Conservation (phyloP, 2,113 vertebrate genomes). For the Hiodon alosoides region DNA sequence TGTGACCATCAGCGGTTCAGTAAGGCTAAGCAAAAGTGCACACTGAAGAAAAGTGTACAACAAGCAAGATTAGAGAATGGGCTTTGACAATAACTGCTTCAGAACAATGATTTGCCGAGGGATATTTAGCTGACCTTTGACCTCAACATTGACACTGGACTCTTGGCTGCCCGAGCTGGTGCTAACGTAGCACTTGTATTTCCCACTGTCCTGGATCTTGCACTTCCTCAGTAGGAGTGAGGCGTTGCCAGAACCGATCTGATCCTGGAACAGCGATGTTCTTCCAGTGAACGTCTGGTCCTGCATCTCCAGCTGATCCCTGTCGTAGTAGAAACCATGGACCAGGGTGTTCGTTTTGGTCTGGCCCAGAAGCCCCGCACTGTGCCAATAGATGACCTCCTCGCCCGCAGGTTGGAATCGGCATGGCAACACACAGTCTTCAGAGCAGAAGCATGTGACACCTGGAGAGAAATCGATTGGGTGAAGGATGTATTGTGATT, state of each 20-base stretch:
- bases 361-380: slow-evolving; percentile 15
- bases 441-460: too few relatives aligned
- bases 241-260: slow-evolving; percentile 67
- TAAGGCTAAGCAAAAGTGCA: too few relatives aligned
- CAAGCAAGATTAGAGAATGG: not conserved
- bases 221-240: slow-evolving; percentile 66
- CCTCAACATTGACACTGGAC: slow-evolving; percentile 44
- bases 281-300: slow-evolving; percentile 59
- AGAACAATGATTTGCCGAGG: not conserved
- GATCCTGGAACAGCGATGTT: slow-evolving; percentile 61
- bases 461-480: too few relatives aligned
- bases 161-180: slow-evolving; percentile 54
- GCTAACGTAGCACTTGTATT: slow-evolving; percentile 71
- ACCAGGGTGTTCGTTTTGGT: slow-evolving; percentile 50
- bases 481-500: too few relatives aligned
- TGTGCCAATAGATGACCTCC: slow-evolving; percentile 77
- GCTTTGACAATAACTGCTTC: not conserved
- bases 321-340: slow-evolving; percentile 68
- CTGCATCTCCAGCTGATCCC: slow-evolving; percentile 61
- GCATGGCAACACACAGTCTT: slow-evolving; percentile 67
- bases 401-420: slow-evolving; percentile 53
- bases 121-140: slow-evolving; percentile 60
- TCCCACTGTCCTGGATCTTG: slow-evolving; percentile 60
- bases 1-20: too few relatives aligned
- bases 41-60: too few relatives aligned